phyloP scores from a whole-genome alignment of 2,888 invertebrate genomes.

The Leucoptera coffeella region DNA sequence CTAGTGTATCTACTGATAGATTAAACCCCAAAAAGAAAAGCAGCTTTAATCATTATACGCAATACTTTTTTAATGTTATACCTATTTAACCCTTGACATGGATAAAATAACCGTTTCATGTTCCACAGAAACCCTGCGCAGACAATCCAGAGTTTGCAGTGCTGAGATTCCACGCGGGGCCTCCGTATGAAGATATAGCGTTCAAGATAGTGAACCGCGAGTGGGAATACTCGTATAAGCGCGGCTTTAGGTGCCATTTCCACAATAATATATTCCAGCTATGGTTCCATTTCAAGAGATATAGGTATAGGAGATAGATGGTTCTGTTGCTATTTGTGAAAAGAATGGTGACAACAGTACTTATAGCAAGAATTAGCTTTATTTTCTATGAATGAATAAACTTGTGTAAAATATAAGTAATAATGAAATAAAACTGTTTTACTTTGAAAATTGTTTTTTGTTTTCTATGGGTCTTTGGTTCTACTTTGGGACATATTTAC shows the following conservation, averaged over 20 bases:
- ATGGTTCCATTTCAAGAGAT: slow-evolving; percentile 99
- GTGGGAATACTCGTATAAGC: slow-evolving; percentile 98
- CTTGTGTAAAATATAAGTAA: background rate
- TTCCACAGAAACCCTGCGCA: slow-evolving; percentile 73
- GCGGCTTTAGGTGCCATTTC: slow-evolving; percentile 98
- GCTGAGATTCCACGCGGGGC: slow-evolving; percentile 93
- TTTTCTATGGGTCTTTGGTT: too few species aligned
- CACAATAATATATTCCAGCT: slow-evolving; percentile 99
- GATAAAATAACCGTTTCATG: too few species aligned
- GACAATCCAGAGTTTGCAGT: slow-evolving; percentile 95
- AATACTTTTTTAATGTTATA: too few species aligned
- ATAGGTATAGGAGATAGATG: slow-evolving; percentile 78
- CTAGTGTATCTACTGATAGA: too few species aligned
- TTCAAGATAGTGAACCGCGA: slow-evolving; percentile 98
- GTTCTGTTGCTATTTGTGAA: background rate
- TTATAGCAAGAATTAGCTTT: background rate
- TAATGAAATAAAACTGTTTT: slow-evolving; percentile 1
- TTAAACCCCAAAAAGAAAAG: too few species aligned
- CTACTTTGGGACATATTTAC: too few species aligned
- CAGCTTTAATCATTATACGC: too few species aligned
- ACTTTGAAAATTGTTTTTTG: too few species aligned
- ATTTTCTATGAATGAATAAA: background rate
- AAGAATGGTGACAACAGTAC: background rate
- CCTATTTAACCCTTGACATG: too few species aligned
- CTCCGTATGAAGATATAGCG: slow-evolving; percentile 98